Conservation (phyloP, 1,140 invertebrate species). For the Asobara japonica region DNA sequence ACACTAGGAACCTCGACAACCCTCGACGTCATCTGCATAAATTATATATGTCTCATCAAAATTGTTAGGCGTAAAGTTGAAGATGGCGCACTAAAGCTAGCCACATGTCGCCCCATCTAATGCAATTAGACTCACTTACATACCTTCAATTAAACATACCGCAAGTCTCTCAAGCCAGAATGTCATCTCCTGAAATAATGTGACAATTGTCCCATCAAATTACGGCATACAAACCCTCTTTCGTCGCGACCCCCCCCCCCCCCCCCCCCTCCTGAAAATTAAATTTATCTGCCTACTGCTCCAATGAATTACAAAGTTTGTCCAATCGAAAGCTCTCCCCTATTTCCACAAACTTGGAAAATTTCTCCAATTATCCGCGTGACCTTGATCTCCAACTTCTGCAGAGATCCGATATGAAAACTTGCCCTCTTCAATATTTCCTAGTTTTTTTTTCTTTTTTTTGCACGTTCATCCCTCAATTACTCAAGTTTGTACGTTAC, state of each 20-base stretch:
- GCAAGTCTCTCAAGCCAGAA: slow-evolving; percentile 38
- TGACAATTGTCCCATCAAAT: not conserved
- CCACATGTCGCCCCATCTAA: not conserved
- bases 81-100: not conserved
- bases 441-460: not conserved
- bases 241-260: not conserved
- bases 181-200: not conserved
- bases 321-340: not conserved
- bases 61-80: not conserved
- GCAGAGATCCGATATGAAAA: not conserved
- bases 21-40: not conserved
- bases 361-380: not conserved
- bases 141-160: slow-evolving; percentile 43
- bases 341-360: not conserved
- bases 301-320: not conserved
- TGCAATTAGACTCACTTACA: not conserved
- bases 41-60: not conserved
- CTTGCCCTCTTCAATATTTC: not conserved
- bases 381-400: not conserved
- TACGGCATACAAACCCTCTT: not conserved
- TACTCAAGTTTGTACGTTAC: slow-evolving; percentile 17
- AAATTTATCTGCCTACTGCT: not conserved
- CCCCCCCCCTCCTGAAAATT: not conserved
- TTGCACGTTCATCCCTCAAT: not conserved
- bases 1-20: not conserved